Percentiles rank a stretch among this genome's conserved stretches.
Evolutionary conservation across 2,113 vertebrate species (phyloP).

Genomic region (Brevimyrus niger): DNA sequence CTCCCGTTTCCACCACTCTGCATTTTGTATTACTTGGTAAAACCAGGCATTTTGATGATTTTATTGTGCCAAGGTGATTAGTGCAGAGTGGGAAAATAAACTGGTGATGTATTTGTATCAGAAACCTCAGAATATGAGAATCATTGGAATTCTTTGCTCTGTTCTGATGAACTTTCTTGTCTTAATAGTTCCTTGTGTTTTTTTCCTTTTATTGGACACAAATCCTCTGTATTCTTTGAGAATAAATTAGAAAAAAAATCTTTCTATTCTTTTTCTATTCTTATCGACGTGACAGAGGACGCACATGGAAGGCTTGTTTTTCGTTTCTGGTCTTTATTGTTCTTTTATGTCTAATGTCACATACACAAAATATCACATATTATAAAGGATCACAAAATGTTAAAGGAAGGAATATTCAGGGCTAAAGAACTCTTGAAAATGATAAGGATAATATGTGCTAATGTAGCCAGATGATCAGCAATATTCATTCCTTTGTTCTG

Average conservation of each 20-base stretch:
- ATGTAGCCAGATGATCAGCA: not conserved
- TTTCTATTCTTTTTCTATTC: not conserved
- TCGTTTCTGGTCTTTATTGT: not conserved
- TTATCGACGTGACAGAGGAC: not conserved
- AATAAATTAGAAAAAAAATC: not conserved
- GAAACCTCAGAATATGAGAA: not conserved
- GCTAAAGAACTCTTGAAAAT: not conserved
- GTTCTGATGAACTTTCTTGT: not conserved
- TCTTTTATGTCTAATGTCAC: not conserved
- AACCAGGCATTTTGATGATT: constrained; percentile 29
- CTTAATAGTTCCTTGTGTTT: not conserved
- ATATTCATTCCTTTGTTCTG: not conserved
- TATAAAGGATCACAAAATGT: not conserved
- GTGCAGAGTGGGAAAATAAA: not conserved
- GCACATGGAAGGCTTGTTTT: not conserved
- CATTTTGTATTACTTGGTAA: not conserved
- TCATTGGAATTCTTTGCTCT: not conserved
- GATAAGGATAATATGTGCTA: not conserved
- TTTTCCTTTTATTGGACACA: not conserved
- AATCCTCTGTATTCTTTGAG: not conserved
- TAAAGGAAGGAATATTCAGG: not conserved
- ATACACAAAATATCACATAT: not conserved
- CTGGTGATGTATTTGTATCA: not conserved
- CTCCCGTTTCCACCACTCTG: not conserved
- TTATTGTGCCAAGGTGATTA: not conserved